Evolutionary conservation across 2,113 vertebrate species (phyloP), one percentile per base, ranked within the genome.

Genomic region (Aviceda subcristata): DNA sequence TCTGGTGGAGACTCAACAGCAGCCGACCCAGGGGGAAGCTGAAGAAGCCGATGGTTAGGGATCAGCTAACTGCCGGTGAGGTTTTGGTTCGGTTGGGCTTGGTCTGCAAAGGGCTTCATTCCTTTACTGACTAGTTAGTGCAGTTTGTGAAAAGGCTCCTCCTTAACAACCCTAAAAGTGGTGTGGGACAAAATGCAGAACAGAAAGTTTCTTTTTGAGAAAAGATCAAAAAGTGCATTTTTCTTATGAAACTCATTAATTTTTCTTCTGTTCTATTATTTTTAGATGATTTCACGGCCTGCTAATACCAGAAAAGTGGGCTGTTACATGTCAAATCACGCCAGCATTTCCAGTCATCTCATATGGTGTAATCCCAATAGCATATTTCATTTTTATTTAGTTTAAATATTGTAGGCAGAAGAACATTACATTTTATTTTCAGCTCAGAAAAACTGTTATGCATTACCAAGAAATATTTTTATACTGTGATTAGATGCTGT

Each of bases 321-420:
- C 94, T 96, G 95, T 59, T 92, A 29, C 64, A 74, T 74, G 76
- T 97, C 94, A 96, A 10, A 55, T 88, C 79, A 84, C 45, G 0
- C 86, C 76, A 91, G 72, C 84, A 29, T 43, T 94, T 84, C 68
- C 22, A 89, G 1, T 92, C 86, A 43, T 91, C 34, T 93, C 71
- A 63, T 38, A 46, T 19, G 29, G 38, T 59, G 19, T 59, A 92
- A 87, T 87, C 91, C 76, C 72, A 84, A 69, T 15, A 77, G 83
- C 12, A 16, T 81, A 74, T 79, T 96, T 91, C 7, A 13, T 48
- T 92, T 94, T 94, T 94, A 91, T 94, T 94, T 92, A 77, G 71
- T 91, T 86, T 74, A 86, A 96, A 55, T 57, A 21, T 55, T 76
- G 46, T 45, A 57, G 83, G 53, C 59, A 93, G 80, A 81, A 67